phyloP scores from a whole-genome alignment of 2,888 invertebrate genomes.

The Anticlea derivata region DNA sequence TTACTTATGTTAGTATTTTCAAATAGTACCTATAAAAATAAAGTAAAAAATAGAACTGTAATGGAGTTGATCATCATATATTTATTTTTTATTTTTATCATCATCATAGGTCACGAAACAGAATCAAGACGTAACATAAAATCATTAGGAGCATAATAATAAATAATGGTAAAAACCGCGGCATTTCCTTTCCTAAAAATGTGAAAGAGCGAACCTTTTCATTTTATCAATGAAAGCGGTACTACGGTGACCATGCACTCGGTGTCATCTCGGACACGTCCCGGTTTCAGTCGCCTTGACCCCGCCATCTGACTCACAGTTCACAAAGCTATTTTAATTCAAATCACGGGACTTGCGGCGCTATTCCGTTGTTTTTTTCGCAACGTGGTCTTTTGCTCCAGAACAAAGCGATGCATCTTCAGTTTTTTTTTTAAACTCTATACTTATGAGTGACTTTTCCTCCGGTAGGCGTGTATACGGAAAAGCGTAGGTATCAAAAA shows the following conservation, averaged over 20 bases:
- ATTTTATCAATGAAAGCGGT: constrained; percentile 27
- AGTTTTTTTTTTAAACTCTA: not conserved
- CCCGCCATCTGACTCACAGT: constrained; percentile 30
- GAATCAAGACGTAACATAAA: too few relatives aligned
- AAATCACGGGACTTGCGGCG: constrained; percentile 23
- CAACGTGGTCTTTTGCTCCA: not conserved
- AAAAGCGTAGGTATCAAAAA: constrained; percentile 65
- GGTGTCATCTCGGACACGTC: constrained; percentile 51
- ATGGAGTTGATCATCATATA: too few relatives aligned
- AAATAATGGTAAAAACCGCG: constrained; percentile 12
- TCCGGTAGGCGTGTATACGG: constrained; percentile 25
- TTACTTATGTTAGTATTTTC: too few relatives aligned
- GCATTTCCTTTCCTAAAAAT: constrained; percentile 17
- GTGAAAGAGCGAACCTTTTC: constrained; percentile 26
- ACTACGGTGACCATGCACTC: constrained; percentile 34
- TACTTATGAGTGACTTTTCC: constrained; percentile 14
- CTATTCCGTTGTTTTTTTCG: constrained; percentile 1
- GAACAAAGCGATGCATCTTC: not conserved
- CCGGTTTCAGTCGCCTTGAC: constrained; percentile 44
- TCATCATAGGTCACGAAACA: too few relatives aligned
- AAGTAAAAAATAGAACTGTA: too few relatives aligned
- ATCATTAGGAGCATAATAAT: too few relatives aligned
- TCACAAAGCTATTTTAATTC: constrained; percentile 35
- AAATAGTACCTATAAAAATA: too few relatives aligned
- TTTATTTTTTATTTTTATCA: too few relatives aligned